Base-by-base conservation (phyloP, 2,797 vertebrate species). In the Tragopan temminckii region DNA sequence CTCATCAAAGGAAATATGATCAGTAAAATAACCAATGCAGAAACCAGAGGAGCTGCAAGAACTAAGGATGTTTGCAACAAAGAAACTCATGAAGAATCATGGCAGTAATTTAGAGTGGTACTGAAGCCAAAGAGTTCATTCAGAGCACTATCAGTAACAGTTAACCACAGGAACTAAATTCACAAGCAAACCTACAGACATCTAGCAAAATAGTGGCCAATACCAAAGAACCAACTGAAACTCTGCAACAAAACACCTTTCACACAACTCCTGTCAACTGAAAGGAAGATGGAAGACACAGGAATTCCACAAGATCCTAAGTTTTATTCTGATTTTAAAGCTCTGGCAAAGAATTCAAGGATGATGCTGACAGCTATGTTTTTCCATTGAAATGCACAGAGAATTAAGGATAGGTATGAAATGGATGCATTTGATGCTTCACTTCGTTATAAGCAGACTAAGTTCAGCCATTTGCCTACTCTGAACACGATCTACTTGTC, bases 11-110 rank as follows among this genome's bases (percentile, higher is more conserved):
- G 50, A 74, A 81, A 85, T 45, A 42, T 78, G 63, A 33, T 46
- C 67, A 80, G 35, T 38, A 70, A 91, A 91, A 93, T 71, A 92
- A 93, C 85, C 61, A 80, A 63, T 5, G 14, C 27, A 80, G 66
- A 95, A 68, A 82, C 5, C 33, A 93, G 55, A 38, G 43, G 81
- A 72, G 31, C 77, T 59, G 38, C 16, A 80, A 43, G 53, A 83
- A 48, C 21, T 76, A 53, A 9, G 50, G 45, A 66, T 7, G 19
- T n/a, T 17, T 72, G 20, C 67, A 88, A 12, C 50, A 43, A 43
- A 67, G 38, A 33, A 94, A 88, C 66, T 62, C 21, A 20, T 29
- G 35, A 69, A 35, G 40, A 94, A 82, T 25, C 31, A 40, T 17
- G 42, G 57, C 3, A 1, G 9, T 61, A 53, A 61, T 38, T 53